phyloP scores from a whole-genome alignment of 2,113 vertebrate genomes.

The Dermatemys mawii region DNA sequence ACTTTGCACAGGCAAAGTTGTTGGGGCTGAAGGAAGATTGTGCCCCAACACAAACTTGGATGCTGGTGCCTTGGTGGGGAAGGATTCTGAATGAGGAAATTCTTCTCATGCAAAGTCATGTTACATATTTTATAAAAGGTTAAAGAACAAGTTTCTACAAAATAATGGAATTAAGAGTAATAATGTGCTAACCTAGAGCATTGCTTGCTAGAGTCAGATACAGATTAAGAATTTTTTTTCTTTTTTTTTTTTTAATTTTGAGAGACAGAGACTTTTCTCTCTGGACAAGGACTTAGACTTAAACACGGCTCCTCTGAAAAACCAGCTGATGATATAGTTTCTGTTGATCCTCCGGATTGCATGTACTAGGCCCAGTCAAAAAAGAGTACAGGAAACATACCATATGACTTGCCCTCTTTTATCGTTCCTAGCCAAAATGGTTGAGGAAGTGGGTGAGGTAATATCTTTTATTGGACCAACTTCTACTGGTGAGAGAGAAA shows the following conservation, averaged over 20 bases:
- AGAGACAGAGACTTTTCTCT: not conserved
- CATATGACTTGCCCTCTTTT: not conserved
- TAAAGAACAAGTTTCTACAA: not conserved
- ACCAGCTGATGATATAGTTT: not conserved
- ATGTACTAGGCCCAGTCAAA: not conserved
- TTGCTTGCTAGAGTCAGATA: not conserved
- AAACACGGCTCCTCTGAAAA: not conserved
- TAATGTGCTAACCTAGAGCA: not conserved
- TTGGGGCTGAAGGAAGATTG: accelerated
- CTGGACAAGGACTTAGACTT: not conserved
- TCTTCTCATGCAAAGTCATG: not conserved
- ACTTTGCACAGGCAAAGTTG: not conserved
- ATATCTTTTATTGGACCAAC: not conserved
- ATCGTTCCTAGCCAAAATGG: not conserved
- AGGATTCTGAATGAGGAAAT: not conserved
- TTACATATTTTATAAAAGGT: not conserved
- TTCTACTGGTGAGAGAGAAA: not conserved
- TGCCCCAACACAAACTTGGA: accelerated
- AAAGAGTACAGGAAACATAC: not conserved
- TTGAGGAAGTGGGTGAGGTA: not conserved
- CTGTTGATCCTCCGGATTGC: not conserved
- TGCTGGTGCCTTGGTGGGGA: not conserved
- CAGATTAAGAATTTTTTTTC: not conserved
- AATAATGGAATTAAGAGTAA: not conserved
- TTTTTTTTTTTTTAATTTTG: not conserved